Base-by-base conservation (phyloP, 1,140 invertebrate genomes). In the Riptortus pedestris region DNA sequence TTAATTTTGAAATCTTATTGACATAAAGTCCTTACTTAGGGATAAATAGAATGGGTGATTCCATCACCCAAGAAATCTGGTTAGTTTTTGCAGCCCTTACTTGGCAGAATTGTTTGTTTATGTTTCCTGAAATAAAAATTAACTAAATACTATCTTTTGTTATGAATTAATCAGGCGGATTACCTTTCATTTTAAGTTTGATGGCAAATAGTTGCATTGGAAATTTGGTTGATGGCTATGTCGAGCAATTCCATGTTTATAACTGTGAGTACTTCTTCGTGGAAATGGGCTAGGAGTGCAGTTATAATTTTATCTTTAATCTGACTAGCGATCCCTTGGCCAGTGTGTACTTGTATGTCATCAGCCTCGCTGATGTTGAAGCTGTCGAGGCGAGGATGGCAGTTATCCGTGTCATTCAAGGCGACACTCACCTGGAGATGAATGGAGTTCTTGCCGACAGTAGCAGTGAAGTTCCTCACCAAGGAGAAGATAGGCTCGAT, bases 261-360 rank as follows among this genome's bases (percentile, higher is more conserved):
- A 45, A 18, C 14, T n/a, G 14, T 18, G 2, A 45, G 14, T 2
- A 45, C 43, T n/a, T 14, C 14, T 45, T 18, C 43, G 20, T 45
- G 43, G 1, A 45, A n/a, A 45, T 45, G 43, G 2, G 14, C 43
- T 2, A 45, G 14, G 2, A 45, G 2, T 18, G 14, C 14, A 45
- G 14, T 12, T 14, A 45, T 45, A 1, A 45, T 2, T 45, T 58
- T 65, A 33, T 65, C 57, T 48, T 58, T 29, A 29, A 65, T 57
- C n/a, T 60, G 60, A 58, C 60, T 57, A 26, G 60, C 18, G 38
- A 60, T 12, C 18, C 64, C 64, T 20, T 58, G 57, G 7, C 64
- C 64, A 26, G 64, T 65, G 18, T 65, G 51, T 27, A 65, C 22
- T 2, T 22, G 43, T n/a, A 65, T 60, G 5, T 38, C n/a, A 1